phyloP scores from a whole-genome alignment of 2,113 vertebrate species.

The Struthidea cinerea region DNA sequence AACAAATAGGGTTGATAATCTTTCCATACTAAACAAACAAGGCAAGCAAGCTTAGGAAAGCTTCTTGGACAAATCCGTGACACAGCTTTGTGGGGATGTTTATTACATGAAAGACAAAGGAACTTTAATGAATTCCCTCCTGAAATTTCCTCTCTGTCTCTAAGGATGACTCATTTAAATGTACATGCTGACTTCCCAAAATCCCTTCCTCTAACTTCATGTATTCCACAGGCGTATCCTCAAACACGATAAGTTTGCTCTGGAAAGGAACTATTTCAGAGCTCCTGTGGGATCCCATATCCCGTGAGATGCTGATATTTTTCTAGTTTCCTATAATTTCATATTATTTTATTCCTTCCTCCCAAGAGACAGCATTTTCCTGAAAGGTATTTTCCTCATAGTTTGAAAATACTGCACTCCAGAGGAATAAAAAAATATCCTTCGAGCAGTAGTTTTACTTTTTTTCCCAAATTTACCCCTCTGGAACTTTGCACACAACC shows the following conservation, averaged over 20 bases:
- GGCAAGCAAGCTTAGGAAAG: background rate
- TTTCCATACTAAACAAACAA: background rate
- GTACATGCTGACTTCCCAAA: background rate
- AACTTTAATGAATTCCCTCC: background rate
- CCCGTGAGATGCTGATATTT: background rate
- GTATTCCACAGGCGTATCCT: background rate
- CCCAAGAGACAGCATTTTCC: background rate
- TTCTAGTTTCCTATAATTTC: background rate
- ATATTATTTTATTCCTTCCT: background rate
- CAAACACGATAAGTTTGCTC: background rate
- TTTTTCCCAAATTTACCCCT: background rate
- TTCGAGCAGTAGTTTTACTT: background rate
- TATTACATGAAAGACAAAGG: background rate
- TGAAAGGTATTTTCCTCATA: background rate
- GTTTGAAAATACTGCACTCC: background rate
- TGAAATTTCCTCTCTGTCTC: background rate
- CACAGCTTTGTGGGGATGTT: background rate
- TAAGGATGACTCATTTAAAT: background rate
- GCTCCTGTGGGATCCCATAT: background rate
- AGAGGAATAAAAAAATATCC: background rate
- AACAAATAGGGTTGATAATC: background rate
- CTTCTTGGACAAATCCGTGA: background rate
- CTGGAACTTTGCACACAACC: background rate
- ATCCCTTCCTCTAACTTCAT: background rate
- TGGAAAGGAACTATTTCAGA: background rate